Base-by-base conservation (phyloP, 2,113 vertebrate species). In the Herpetotheres cachinnans region DNA sequence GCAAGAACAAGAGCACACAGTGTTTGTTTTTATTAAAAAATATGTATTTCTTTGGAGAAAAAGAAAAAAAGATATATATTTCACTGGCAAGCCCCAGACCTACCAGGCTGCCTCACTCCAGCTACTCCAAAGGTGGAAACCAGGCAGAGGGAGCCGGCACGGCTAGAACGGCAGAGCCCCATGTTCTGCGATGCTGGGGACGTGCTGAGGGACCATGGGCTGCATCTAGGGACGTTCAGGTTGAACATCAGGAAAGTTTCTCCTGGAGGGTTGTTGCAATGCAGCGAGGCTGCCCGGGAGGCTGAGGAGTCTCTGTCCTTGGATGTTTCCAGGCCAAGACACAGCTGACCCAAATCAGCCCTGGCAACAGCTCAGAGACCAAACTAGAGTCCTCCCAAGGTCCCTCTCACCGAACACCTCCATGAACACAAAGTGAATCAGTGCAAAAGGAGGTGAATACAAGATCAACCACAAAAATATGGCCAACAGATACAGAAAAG, bases 181-280 rank as follows among this genome's bases (percentile, higher is more conserved):
- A 47, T 0, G 0, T 32, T n/a, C 47, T 36, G 21, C 1, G 0
- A 18, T 27, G 47, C 47, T 32, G 21, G 47, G 38, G 38, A 6
- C 3, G 6, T 38, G 24, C 27, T 5, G 1, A 6, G 32, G 36
- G 47, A 7, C 63, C 24, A 11, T 2, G 27, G 74, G 52, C 34
- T 32, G 22, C 0, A 2, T 19, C 15, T 27, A 47, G 27, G 30
- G 21, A 49, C 5, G 30, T 30, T 62, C 78, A 9, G 40, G 8
- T 9, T 20, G 74, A 70, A 17, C 79, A 42, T 0, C 36, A 52
- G 58, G 24, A 0, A 44, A 16, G 26, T 9, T 49, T 54, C 47
- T 34, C n/a, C 56, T 29, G 42, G 3, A 54, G n/a, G 27, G 17
- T 9, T 56, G 9, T 25, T 58, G 52, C 55, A 47, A 11, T 11